A percentile compares a stretch with the other conserved stretches of the same genome.
Conservation (phyloP, 1,140 invertebrate genomes). For the Drosophila pallidifrons region DNA sequence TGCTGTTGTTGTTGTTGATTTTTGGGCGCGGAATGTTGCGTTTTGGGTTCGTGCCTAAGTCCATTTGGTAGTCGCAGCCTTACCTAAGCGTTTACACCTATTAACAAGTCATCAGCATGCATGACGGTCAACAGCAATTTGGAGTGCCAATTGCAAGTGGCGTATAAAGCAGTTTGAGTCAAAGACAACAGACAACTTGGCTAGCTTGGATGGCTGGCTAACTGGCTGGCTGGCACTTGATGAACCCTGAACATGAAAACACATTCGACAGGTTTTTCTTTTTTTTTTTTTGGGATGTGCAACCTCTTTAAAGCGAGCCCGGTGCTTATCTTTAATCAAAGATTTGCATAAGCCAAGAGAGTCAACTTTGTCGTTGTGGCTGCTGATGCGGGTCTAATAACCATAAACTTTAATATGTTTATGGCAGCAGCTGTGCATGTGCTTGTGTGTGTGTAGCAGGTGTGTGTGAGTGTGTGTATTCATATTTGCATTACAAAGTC, state of each 20-base stretch:
- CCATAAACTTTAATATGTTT: constrained; percentile 80
- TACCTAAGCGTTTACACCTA: constrained; percentile 39
- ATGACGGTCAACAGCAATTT: constrained; percentile 74
- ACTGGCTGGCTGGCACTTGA: constrained; percentile 1
- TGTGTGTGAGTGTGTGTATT: constrained; percentile 34
- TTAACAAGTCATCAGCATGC: constrained; percentile 80
- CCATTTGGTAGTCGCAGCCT: constrained; percentile 23
- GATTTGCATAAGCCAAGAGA: constrained; percentile 61
- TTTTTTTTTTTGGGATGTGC: constrained; percentile 20
- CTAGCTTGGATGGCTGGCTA: no score
- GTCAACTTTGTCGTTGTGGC: constrained; percentile 30
- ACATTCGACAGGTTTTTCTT: constrained; percentile 65
- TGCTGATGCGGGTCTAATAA: constrained; percentile 64
- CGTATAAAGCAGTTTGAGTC: constrained; percentile 58
- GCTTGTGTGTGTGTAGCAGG: constrained; percentile 26
- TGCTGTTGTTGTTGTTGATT: constrained; percentile 23
- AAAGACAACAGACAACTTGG: constrained; percentile 26
- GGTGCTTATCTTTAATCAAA: constrained; percentile 46
- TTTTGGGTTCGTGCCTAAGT: constrained; percentile 15
- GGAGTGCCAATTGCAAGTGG: constrained; percentile 71
- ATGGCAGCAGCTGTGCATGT: constrained; percentile 57
- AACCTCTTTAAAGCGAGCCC: constrained; percentile 22
- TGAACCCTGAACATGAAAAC: constrained; percentile 78
- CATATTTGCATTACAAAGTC: constrained; percentile 80
- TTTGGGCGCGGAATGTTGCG: constrained; percentile 62